phyloP scores from a whole-genome alignment of 2,888 invertebrate genomes.

The Scelioninae gen. 2 region DNA sequence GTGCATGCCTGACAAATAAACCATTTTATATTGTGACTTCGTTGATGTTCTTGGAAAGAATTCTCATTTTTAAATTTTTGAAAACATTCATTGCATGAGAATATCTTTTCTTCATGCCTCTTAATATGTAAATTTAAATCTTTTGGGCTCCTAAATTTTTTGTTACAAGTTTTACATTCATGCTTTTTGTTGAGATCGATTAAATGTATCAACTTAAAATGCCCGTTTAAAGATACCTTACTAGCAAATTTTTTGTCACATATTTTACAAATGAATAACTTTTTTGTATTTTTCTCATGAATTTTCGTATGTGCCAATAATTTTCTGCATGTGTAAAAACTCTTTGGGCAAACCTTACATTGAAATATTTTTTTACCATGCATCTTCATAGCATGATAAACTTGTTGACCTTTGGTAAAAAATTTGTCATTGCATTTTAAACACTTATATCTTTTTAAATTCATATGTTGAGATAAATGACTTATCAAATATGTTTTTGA shows the following conservation, averaged over 20 bases:
- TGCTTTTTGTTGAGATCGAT: not conserved
- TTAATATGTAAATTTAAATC: not conserved
- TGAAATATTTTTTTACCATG: no score
- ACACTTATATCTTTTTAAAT: no score
- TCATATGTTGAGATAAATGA: no score
- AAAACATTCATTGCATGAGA: not conserved
- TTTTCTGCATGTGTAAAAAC: not conserved
- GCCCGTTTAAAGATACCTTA: not conserved
- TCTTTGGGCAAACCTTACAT: not conserved
- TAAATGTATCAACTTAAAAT: not conserved
- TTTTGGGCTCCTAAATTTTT: not conserved
- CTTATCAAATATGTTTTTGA: not conserved
- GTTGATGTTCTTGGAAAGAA: not conserved
- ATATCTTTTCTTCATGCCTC: not conserved
- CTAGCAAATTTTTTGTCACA: not conserved
- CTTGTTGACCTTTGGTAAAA: no score
- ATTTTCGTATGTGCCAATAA: not conserved
- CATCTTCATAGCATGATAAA: no score
- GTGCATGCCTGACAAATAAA: constrained; percentile 5
- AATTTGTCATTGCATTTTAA: no score
- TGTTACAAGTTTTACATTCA: not conserved
- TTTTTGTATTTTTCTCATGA: not conserved
- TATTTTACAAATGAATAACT: not conserved
- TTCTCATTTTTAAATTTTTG: not conserved
- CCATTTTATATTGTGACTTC: constrained; percentile 1